These are phyloP conservation scores for Scylla paramamosain DNA, from an alignment of 1,140 invertebrate genomes.

Conservation along the genomic window DNA sequence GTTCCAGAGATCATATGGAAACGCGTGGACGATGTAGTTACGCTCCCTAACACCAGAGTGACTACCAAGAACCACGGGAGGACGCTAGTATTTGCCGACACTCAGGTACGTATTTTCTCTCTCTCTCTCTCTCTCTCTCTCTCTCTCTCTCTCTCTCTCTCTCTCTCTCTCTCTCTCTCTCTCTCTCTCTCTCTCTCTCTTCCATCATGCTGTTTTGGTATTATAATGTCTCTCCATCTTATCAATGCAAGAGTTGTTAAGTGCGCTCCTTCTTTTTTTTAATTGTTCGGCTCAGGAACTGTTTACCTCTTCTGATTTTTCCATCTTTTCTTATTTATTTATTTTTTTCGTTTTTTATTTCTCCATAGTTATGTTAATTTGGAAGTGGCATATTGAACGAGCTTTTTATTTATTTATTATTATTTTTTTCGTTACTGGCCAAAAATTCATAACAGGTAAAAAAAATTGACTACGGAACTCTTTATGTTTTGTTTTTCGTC, in stretches of 20 bases:
- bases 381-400: too few species aligned
- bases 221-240: neutral
- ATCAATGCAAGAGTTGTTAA: neutral
- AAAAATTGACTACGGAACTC: too few species aligned
- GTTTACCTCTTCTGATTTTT: too few species aligned
- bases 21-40: conserved; percentile 31
- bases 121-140: neutral
- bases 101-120: conserved; percentile 36
- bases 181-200: neutral
- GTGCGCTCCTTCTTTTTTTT: neutral
- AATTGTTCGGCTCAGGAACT: too few species aligned
- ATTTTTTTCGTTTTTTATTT: too few species aligned
- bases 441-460: too few species aligned
- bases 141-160: neutral
- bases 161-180: neutral
- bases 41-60: neutral
- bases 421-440: too few species aligned
- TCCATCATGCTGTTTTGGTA: conserved; percentile 4
- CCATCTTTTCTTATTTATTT: too few species aligned
- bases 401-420: too few species aligned
- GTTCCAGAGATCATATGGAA: conserved; percentile 65
- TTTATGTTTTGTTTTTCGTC: too few species aligned
- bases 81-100: conserved; percentile 67
- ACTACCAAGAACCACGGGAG: conserved; percentile 62
- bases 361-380: too few species aligned